Conservation (phyloP, 1,140 invertebrate genomes). For the Pachypsylla venusta region DNA sequence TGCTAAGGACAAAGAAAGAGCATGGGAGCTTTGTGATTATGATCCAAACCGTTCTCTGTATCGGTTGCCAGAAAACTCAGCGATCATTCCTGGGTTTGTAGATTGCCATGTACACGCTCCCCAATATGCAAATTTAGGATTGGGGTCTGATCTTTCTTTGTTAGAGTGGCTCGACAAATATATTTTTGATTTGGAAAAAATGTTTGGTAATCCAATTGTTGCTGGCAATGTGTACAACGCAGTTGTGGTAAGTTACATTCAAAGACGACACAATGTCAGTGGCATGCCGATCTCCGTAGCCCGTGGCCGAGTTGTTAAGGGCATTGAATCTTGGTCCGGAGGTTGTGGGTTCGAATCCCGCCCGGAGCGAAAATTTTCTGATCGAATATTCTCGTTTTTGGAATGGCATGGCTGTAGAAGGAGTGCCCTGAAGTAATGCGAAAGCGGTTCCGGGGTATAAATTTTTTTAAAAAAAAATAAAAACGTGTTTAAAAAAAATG, state of each 20-base stretch:
- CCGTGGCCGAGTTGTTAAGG: background rate
- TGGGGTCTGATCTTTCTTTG: conserved; percentile 60
- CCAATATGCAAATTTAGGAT: conserved; percentile 67
- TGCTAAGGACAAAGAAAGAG: too few species aligned
- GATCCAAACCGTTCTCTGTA: background rate
- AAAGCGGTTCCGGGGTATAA: too few species aligned
- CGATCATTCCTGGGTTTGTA: conserved; percentile 72
- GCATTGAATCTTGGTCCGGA: background rate
- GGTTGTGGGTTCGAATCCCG: background rate
- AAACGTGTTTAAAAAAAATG: too few species aligned
- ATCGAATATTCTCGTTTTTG: background rate
- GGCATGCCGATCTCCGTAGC: too few species aligned
- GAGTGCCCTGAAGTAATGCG: too few species aligned
- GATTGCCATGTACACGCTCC: conserved; percentile 82
- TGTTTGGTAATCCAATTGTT: conserved; percentile 51
- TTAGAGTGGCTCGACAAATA: conserved; percentile 75
- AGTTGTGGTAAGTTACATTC: conserved; percentile 55
- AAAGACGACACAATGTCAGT: too few species aligned
- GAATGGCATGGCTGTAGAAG: background rate
- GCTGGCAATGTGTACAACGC: conserved; percentile 52
- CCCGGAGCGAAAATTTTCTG: background rate
- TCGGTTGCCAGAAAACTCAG: too few species aligned
- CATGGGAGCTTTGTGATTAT: background rate
- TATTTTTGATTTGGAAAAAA: conserved; percentile 67
- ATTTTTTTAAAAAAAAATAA: too few species aligned